phyloP scores from a whole-genome alignment of 2,797 vertebrate genomes.

The Benthosema pterotum region DNA sequence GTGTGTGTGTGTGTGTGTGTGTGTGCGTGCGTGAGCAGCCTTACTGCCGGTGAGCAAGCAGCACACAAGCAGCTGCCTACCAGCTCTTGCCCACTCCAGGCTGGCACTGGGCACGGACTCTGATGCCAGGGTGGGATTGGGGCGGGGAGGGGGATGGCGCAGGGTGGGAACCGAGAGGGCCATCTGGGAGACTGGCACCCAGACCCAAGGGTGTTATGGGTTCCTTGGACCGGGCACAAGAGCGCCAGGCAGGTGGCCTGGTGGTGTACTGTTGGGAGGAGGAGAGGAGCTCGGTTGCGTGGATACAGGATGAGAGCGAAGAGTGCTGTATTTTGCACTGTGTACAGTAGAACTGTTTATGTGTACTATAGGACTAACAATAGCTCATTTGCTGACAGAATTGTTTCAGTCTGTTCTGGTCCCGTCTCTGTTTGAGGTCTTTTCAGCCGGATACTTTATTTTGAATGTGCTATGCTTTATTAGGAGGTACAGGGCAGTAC shows the following conservation, averaged over 20 bases:
- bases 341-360: no score
- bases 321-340: no score
- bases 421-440: no score
- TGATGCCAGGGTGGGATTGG: conserved; percentile 59
- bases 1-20: conserved; percentile 7
- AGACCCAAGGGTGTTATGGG: conserved; percentile 34
- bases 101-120: conserved; percentile 60
- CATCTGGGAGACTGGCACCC: conserved; percentile 77
- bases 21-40: not conserved
- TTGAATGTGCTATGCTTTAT: no score
- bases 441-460: no score
- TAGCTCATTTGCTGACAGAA: no score
- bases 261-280: conserved; percentile 22
- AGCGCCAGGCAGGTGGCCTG: conserved; percentile 61
- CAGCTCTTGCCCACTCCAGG: conserved; percentile 57
- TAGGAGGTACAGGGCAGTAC: no score
- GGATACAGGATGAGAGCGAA: not conserved
- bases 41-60: conserved; percentile 38
- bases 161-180: conserved; percentile 55
- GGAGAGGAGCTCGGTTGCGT: conserved; percentile 22
- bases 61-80: conserved; percentile 70
- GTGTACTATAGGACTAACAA: no score
- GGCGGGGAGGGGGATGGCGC: conserved; percentile 23
- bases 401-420: no score
- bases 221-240: conserved; percentile 55